Percentiles rank a stretch among this genome's conserved stretches.
Conservation (phyloP, 2,888 invertebrate species). For the Drosophila testacea region DNA sequence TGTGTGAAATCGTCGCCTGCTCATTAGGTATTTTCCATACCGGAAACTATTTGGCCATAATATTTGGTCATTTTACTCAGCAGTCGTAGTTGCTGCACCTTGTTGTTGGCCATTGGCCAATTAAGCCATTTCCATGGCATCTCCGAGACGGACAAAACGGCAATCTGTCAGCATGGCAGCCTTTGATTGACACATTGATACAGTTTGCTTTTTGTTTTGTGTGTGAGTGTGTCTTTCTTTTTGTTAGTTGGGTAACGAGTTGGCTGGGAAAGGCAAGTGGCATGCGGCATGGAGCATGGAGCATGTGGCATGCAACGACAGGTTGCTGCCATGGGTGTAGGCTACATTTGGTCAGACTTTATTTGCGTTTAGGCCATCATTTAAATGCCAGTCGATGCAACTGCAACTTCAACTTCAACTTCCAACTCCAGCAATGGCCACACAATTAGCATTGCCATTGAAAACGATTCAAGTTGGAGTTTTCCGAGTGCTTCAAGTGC, state of each 20-base stretch:
- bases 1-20: conserved; percentile 71
- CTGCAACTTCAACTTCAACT: background rate
- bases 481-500: conserved; percentile 37
- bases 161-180: conserved; percentile 59
- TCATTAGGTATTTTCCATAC: conserved; percentile 76
- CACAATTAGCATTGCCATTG: conserved; percentile 56
- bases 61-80: conserved; percentile 66
- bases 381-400: conserved; percentile 55
- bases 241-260: conserved; percentile 37
- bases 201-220: conserved; percentile 46
- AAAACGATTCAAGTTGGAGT: conserved; percentile 30
- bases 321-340: conserved; percentile 32
- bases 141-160: conserved; percentile 16
- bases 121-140: conserved; percentile 60
- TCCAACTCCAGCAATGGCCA: conserved; percentile 31
- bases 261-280: conserved; percentile 16
- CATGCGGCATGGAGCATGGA: conserved; percentile 7
- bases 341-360: conserved; percentile 28
- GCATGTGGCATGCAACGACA: conserved; percentile 27
- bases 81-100: conserved; percentile 24
- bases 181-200: conserved; percentile 76
- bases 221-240: conserved; percentile 1
- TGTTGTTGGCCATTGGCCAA: conserved; percentile 46
- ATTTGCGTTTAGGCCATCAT: conserved; percentile 65
- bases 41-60: conserved; percentile 79